Base-by-base conservation (phyloP, 2,113 vertebrate genomes). In the Apodemus sylvaticus region DNA sequence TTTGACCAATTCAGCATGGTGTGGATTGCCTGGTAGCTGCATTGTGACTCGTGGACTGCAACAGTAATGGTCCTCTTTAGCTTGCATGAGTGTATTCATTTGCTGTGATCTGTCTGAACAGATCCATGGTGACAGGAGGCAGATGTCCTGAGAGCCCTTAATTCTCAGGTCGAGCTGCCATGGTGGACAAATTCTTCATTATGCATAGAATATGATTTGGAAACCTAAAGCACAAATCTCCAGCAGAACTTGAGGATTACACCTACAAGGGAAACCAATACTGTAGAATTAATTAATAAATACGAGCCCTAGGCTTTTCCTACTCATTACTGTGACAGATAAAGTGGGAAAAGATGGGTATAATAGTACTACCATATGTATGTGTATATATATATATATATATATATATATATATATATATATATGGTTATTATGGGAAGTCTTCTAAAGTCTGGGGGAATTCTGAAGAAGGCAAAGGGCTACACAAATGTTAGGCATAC, bases 121-220 rank as follows among this genome's bases (percentile, higher is more conserved):
- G 87, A 96, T 93, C 48, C 60, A 71, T 86, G n/a, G 39, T 95
- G 95, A 97, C 90, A 90, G 70, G 31, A 96, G 71, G 79, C 92
- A 96, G 92, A 94, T 94, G 68, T 91, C 83, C 83, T 53, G 66
- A 89, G 78, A 95, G 34, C 68, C 82, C 24, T 62, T 55, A 74
- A 93, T 94, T 94, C 92, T 20, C 36, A 60, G 68, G 73, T 85
- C 90, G 42, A 89, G 62, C 4, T 95, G 45, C 87, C 48, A 19
- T 55, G 42, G 93, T 87, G 42, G 62, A 91, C 60, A 89, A 29
- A 88, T 39, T 85, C n/a, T 88, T 29, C 68, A 45, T 0, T 82
- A 42, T 74, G 53, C 55, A 24, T 12, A 68, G 48, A 94, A 73
- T 16, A 4, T 90, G 24, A 51, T 91, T 92, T 94, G 73, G 31